Evolutionary conservation across 2,113 vertebrate species (phyloP), one percentile per base, ranked within the genome.

Genomic region (Tachysurus fulvidraco): DNA sequence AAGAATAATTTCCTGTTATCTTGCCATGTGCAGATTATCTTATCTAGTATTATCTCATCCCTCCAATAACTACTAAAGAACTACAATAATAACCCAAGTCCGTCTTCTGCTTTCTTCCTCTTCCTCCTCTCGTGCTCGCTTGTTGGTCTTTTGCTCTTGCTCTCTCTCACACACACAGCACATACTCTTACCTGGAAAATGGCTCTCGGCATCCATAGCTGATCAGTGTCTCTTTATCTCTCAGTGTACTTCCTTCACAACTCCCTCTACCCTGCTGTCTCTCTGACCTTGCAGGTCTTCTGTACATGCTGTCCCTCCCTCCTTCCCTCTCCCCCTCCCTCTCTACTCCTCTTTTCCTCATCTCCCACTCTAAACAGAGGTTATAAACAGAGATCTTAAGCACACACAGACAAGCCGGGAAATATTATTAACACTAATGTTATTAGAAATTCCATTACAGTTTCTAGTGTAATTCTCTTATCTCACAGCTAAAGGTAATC

Each of bases 321-420:
- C 28, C 14, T 23, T 64, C 62, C 85, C 7, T 41, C 28, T 23
- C 60, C 9, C 23, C 60, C 23, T 17, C 60, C 19, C 60, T 62
- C 46, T 50, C 73, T 14, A 46, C 73, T 82, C 60, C 62, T 83
- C 84, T 86, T 80, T 55, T n/a, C 52, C 82, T 2, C 76, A 88
- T 81, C 89, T 41, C 12, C 55, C 88, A n/a, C 86, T 87, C 85
- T 76, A 25, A 76, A 76, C 73, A 50, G 90, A 88, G 89, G 88
- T 90, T 92, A 90, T 90, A 36, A 36, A 36, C 36, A 36, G 36
- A 36, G 36, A 36, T 36, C 36, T 36, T 36, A 36, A 36, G 36
- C 81, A 86, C 62, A 74, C 78, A 65, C 50, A 85, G 30, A 74
- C 62, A 85, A 55, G 50, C 44, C 13, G 9, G 77, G 0, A 5